Percentiles rank a stretch among this genome's conserved stretches.
These are phyloP conservation scores for Tetheella fluctuosa DNA, from an alignment of 2,888 invertebrate genomes.

Conservation along the genomic window DNA sequence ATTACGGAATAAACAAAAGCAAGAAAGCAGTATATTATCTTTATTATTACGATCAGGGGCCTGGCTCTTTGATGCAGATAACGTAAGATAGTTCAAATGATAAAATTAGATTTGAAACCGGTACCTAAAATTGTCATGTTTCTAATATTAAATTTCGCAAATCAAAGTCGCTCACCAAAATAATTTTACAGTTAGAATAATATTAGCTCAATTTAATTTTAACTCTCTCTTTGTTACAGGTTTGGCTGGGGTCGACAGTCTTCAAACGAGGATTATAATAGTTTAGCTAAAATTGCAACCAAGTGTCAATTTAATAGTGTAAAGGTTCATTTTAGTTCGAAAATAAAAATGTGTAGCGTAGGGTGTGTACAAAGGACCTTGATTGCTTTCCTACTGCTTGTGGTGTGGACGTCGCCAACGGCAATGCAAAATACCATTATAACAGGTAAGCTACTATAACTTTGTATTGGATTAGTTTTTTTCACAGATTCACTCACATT, in stretches of 20 bases:
- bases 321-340: constrained; percentile 53
- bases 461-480: neutral
- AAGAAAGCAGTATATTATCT: too few relatives aligned
- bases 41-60: too few relatives aligned
- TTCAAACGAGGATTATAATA: constrained; percentile 36
- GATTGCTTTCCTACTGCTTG: constrained; percentile 61
- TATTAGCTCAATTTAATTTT: neutral
- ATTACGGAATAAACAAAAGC: too few relatives aligned
- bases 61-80: too few relatives aligned
- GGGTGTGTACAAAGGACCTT: constrained; percentile 61
- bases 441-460: constrained; percentile 53
- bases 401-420: constrained; percentile 63
- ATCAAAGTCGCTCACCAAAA: neutral
- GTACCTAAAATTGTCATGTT: too few relatives aligned
- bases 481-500: too few relatives aligned
- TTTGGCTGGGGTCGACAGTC: constrained; percentile 47
- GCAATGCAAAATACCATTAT: constrained; percentile 68
- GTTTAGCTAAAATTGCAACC: constrained; percentile 5
- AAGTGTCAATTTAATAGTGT: constrained; percentile 43
- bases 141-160: neutral
- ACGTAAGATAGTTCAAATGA: too few relatives aligned
- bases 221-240: constrained; percentile 64
- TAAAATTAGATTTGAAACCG: too few relatives aligned
- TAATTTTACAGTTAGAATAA: neutral
- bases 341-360: constrained; percentile 68